Percentiles rank a stretch among this genome's conserved stretches.
Conservation (phyloP, 2,797 vertebrate species). For the Rhyacichthys aspro region DNA sequence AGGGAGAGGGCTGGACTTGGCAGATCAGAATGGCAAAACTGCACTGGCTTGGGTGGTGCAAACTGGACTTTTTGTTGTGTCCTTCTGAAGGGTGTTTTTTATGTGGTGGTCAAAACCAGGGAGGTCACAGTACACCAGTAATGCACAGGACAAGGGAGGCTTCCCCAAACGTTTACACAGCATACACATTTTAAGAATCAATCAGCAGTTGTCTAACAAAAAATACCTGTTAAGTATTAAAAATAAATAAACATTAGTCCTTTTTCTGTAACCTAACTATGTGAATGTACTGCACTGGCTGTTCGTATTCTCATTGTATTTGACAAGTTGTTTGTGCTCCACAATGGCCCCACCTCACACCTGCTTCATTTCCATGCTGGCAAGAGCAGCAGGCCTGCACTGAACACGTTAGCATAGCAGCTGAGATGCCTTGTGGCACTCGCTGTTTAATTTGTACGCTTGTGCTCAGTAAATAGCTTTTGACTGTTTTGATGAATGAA, state of each 20-base stretch:
- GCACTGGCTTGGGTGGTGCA: constrained; percentile 32
- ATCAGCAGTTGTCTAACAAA: no score
- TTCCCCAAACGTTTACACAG: background rate
- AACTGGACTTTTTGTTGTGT: constrained; percentile 38
- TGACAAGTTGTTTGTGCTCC: constrained; percentile 52
- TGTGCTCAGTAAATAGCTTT: constrained; percentile 63
- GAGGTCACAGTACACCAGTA: constrained; percentile 30
- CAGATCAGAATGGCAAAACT: constrained; percentile 41
- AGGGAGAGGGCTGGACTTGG: constrained; percentile 56
- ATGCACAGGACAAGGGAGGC: constrained; percentile 8
- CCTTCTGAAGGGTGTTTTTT: constrained; percentile 49
- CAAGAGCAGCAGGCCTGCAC: constrained; percentile 39
- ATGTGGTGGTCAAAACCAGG: constrained; percentile 39
- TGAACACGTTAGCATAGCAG: constrained; percentile 58
- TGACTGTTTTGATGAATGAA: constrained; percentile 88
- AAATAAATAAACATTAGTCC: no score
- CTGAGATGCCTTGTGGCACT: constrained; percentile 74
- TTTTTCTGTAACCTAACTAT: constrained; percentile 19
- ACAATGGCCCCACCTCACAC: constrained; percentile 40
- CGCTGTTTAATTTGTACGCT: constrained; percentile 80
- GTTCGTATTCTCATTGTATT: constrained; percentile 46
- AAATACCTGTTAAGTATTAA: no score
- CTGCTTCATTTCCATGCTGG: constrained; percentile 74
- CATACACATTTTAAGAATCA: no score
- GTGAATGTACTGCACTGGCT: constrained; percentile 51